Percentiles rank a stretch among this genome's conserved stretches.
Conservation (phyloP, 2,113 vertebrate species). For the Bolborhynchus lineola region DNA sequence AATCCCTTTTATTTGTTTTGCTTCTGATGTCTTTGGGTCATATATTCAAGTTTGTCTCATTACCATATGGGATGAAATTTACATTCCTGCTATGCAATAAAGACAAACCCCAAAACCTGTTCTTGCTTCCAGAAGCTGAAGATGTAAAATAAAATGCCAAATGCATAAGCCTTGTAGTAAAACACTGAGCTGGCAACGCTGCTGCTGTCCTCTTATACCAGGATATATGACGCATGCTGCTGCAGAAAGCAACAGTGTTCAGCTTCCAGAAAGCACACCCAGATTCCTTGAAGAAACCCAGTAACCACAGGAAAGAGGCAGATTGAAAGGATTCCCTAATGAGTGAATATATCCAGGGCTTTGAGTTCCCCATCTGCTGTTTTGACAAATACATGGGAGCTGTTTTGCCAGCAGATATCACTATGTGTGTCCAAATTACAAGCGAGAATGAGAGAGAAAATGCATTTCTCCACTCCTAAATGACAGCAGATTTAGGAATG, state of each 20-base stretch:
- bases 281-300: neutral
- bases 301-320: neutral
- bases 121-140: neutral
- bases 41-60: neutral
- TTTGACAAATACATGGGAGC: neutral
- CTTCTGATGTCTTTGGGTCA: neutral
- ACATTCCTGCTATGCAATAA: neutral
- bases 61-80: neutral
- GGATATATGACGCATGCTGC: neutral
- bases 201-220: neutral
- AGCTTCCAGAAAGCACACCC: neutral
- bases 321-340: neutral
- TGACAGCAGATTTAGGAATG: neutral
- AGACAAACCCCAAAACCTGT: neutral
- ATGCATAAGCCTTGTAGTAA: neutral
- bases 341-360: neutral
- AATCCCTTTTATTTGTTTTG: neutral
- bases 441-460: constrained; percentile 7
- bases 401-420: constrained; percentile 36
- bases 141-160: neutral
- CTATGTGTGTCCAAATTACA: constrained; percentile 14
- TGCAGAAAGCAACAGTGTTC: neutral
- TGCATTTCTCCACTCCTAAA: neutral
- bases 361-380: neutral
- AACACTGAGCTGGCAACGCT: neutral